Evolutionary conservation across 35 echinoderm and acorn worm species (phyloP).

Genomic region (Hemicentrotus pulcherrimus): DNA sequence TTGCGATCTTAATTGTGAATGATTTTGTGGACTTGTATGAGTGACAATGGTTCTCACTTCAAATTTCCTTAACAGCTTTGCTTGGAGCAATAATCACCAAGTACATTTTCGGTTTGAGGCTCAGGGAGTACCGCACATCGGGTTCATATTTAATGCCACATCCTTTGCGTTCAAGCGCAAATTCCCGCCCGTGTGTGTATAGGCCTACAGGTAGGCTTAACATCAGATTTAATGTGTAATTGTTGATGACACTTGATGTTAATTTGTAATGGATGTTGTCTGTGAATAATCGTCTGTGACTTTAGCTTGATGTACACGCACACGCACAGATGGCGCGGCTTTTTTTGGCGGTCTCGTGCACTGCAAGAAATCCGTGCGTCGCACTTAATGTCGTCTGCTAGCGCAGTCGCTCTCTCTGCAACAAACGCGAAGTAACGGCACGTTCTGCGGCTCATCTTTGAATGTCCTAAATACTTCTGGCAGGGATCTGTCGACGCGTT

Average conservation of each 20-base stretch:
- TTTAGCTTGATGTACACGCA: not conserved
- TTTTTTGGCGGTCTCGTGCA: not conserved
- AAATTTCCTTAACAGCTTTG: conserved; percentile 4
- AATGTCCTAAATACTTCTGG: not conserved
- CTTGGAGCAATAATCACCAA: not conserved
- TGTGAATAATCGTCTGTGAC: conserved; percentile 25
- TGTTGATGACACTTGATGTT: not conserved
- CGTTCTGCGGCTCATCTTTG: not conserved
- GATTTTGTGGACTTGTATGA: not conserved
- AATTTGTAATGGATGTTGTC: conserved; percentile 33
- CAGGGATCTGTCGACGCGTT: conserved; percentile 34
- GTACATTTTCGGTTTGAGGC: not conserved
- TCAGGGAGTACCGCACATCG: not conserved
- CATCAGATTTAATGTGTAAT: conserved; percentile 12
- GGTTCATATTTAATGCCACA: conserved; percentile 2
- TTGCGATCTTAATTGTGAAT: conserved; percentile 19
- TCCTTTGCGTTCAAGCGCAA: not conserved
- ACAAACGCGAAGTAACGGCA: not conserved
- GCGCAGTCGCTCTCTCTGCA: not conserved
- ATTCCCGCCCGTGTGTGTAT: not conserved
- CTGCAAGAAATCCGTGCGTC: not conserved
- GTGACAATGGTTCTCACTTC: conserved; percentile 1
- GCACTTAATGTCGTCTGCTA: not conserved
- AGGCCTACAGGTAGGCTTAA: conserved; percentile 8
- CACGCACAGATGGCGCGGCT: not conserved